A percentile compares a stretch with the other conserved stretches of the same genome.
Conservation (phyloP, 2,113 vertebrate genomes). For the Dipodomys ordii region DNA sequence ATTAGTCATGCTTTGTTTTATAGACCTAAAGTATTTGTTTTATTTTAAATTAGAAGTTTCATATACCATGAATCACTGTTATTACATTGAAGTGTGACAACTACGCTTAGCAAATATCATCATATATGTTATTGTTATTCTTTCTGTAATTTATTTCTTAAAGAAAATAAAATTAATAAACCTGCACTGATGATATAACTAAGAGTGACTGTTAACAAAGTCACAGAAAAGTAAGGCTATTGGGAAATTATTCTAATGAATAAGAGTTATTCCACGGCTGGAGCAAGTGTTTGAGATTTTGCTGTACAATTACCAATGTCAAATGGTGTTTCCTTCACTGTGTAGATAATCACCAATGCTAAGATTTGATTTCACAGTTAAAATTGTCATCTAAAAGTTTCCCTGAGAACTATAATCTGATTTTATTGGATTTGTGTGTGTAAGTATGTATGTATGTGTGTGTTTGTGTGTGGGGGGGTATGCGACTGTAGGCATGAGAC, state of each 20-base stretch:
- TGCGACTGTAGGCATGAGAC: no score
- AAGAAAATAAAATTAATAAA: neutral
- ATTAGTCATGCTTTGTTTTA: neutral
- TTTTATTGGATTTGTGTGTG: neutral
- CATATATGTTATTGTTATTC: no score
- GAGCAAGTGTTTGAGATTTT: rapidly evolving
- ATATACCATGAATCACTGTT: neutral
- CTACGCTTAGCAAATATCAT: neutral
- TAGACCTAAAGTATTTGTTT: neutral
- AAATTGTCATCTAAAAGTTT: neutral
- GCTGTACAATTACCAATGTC: neutral
- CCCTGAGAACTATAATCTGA: neutral
- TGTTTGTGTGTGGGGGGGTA: neutral
- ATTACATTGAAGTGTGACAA: neutral
- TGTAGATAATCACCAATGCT: neutral
- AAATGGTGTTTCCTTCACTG: neutral
- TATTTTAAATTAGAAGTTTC: neutral
- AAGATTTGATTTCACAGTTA: neutral
- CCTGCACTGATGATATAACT: neutral
- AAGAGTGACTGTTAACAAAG: neutral
- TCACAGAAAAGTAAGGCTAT: neutral
- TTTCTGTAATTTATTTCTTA: neutral
- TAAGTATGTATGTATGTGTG: neutral
- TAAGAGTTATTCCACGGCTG: neutral
- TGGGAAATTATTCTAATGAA: neutral